A percentile compares a stretch with the other conserved stretches of the same genome.
Conservation (phyloP, 1,140 invertebrate genomes). For the Orussus abietinus region DNA sequence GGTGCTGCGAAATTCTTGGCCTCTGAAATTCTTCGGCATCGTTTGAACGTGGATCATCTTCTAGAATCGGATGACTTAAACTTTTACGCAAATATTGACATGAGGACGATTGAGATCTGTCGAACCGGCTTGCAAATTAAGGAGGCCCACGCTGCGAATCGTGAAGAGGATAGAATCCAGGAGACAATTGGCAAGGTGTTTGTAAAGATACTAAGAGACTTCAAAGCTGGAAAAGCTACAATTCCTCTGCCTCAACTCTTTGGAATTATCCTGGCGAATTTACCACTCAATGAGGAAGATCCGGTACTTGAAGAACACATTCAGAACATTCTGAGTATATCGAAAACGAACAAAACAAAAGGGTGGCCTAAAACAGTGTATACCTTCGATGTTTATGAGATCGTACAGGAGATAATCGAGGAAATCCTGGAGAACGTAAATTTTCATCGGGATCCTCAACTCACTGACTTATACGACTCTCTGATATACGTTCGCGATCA, state of each 20-base stretch:
- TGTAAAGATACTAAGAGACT: conserved; percentile 6
- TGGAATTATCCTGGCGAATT: conserved; percentile 19
- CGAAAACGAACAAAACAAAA: conserved; percentile 5
- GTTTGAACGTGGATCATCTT: neutral
- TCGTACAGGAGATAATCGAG: too few species aligned
- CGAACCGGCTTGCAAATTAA: too few species aligned
- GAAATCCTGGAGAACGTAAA: too few species aligned
- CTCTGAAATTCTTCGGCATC: neutral
- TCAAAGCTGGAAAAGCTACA: conserved; percentile 2
- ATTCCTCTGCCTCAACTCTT: conserved; percentile 15
- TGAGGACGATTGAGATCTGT: too few species aligned
- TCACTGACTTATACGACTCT: too few species aligned
- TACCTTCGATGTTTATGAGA: too few species aligned
- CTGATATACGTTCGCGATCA: too few species aligned
- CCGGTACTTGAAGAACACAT: conserved; percentile 21
- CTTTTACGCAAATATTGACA: too few species aligned
- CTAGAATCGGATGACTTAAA: too few species aligned
- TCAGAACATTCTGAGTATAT: conserved; percentile 14
- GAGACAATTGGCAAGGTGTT: conserved; percentile 9
- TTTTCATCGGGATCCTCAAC: too few species aligned
- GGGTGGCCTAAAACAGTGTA: too few species aligned
- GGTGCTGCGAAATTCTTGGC: conserved; percentile 14
- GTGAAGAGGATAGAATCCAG: conserved; percentile 3
- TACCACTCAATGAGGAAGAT: conserved; percentile 16
- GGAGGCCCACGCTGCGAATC: conserved; percentile 8